Evolutionary conservation across 2,797 vertebrate genomes (phyloP), one percentile per base, ranked within the genome.

Genomic region (Crossoptilon crossoptilon): DNA sequence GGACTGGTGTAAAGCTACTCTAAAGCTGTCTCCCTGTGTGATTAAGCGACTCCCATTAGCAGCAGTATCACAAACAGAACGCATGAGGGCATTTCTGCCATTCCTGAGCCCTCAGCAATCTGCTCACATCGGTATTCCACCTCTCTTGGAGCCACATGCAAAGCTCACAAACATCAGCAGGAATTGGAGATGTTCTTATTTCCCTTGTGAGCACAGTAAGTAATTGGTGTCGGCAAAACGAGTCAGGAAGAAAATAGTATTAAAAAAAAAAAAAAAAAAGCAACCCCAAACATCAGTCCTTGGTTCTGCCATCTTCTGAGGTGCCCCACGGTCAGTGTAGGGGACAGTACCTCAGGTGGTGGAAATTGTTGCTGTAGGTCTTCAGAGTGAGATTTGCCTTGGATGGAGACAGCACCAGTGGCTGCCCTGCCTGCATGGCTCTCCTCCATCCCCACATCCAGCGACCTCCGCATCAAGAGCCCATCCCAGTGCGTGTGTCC

Each of bases 71-170:
- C 81, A 81, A 92, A 85, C 55, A 93, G 69, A 77, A 94, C 91
- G 69, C 82, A 86, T 31, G 41, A 9, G 46, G 92, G n/a, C 85
- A 93, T 91, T 92, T 74, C 91, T 96, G 85, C 91, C 87, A 84
- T 95, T 94, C 84, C 84, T 91, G 87, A 74, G 35, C n/a, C 84
- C 62, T 85, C 2, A 4, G 63, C 88, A 80, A 33, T 22, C 55
- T 26, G 46, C 13, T 90, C 26, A 55, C 69, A 37, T 31, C 0
- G 0, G n/a, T 14, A 5, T 56, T 82, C 68, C 84, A 64, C 48
- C 33, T 88, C 43, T 43, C 35, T 46, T 83, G 31, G 24, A 75
- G 68, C 56, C 41, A 76, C 43, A 76, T 35, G 17, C 35, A 53
- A 84, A 88, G 26, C 27, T 81, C 86, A 64, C 41, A 62, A 16